Percentiles rank a stretch among this genome's conserved stretches.
Conservation (phyloP, 1,140 invertebrate genomes). For the Eurytemora carolleeae region DNA sequence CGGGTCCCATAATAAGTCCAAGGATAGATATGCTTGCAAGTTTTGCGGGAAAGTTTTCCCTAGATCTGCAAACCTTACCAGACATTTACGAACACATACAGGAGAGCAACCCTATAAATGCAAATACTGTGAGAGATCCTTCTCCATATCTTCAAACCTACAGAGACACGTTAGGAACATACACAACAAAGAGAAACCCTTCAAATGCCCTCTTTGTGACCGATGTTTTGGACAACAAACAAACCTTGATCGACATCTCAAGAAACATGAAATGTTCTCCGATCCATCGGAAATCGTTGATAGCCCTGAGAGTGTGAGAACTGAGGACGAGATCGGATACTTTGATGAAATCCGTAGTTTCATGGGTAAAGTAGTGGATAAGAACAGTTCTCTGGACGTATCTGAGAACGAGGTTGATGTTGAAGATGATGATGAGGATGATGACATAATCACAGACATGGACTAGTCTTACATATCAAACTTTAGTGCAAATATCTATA, state of each 20-base stretch:
- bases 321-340: slow-evolving; percentile 28
- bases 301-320: slow-evolving; percentile 23
- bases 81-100: slow-evolving; percentile 90
- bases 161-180: slow-evolving; percentile 98
- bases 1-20: slow-evolving; percentile 20
- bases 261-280: slow-evolving; percentile 60
- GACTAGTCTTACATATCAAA: too few relatives aligned
- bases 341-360: slow-evolving; percentile 38
- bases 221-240: slow-evolving; percentile 95
- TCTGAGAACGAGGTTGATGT: slow-evolving; percentile 31
- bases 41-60: slow-evolving; percentile 96
- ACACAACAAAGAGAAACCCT: slow-evolving; percentile 89
- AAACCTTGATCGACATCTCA: slow-evolving; percentile 86
- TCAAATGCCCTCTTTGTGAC: slow-evolving; percentile 35
- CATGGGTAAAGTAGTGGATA: slow-evolving; percentile 63
- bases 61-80: slow-evolving; percentile 87
- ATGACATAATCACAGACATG: too few relatives aligned
- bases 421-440: not conserved
- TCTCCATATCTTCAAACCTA: slow-evolving; percentile 94
- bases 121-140: slow-evolving; percentile 92
- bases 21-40: slow-evolving; percentile 87
- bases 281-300: slow-evolving; percentile 22
- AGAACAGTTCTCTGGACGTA: slow-evolving; percentile 70
- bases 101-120: slow-evolving; percentile 97
- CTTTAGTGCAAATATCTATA: too few relatives aligned